These are phyloP conservation scores for Heterotilapia buettikoferi DNA, from an alignment of 2,113 vertebrate genomes.

Conservation along the genomic window DNA sequence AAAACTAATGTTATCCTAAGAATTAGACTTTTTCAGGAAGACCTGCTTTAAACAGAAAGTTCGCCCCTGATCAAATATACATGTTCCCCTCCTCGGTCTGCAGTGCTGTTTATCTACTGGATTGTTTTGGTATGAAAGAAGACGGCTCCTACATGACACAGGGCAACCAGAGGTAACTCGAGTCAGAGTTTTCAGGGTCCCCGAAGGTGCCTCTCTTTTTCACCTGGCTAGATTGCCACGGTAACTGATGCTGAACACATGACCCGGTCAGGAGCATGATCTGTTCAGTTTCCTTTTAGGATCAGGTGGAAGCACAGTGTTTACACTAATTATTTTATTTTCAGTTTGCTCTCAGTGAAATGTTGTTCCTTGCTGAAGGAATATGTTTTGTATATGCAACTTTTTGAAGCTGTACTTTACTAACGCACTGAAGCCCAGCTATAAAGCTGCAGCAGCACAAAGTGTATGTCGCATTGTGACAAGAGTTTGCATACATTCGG, in stretches of 20 bases:
- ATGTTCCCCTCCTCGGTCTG: background rate
- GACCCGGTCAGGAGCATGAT: background rate
- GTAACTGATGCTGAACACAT: background rate
- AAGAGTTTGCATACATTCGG: background rate
- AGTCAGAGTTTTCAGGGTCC: background rate
- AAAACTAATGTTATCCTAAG: background rate
- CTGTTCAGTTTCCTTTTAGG: background rate
- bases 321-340: background rate
- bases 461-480: background rate
- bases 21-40: background rate
- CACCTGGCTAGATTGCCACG: background rate
- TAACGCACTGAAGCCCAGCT: background rate
- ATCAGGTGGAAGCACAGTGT: background rate
- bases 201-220: background rate
- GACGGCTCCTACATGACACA: background rate
- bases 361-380: background rate
- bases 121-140: background rate
- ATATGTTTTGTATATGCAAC: background rate
- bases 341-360: background rate
- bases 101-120: background rate
- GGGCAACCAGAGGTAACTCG: background rate
- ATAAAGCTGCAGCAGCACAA: background rate
- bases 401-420: background rate
- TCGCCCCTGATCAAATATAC: background rate
- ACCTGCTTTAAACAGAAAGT: background rate